Conservation (phyloP, 2,888 invertebrate genomes). For the Philereme transversata region DNA sequence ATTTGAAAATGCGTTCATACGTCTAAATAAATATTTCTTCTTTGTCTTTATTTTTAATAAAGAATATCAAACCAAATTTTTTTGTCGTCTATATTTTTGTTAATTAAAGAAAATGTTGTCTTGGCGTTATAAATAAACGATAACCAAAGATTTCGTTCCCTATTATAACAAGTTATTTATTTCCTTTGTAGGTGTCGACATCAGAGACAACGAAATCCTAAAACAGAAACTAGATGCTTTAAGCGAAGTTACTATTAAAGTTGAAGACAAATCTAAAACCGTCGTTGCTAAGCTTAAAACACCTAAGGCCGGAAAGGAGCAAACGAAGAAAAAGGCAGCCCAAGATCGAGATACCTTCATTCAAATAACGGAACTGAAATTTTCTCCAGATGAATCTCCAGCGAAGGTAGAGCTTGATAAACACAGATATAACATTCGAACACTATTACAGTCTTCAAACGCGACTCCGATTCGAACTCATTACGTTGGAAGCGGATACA, state of each 20-base stretch:
- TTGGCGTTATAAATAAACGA: too few relatives aligned
- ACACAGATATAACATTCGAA: constrained; percentile 43
- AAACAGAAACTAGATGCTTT: constrained; percentile 11
- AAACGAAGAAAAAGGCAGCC: constrained; percentile 29
- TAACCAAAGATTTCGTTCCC: neutral
- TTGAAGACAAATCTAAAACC: constrained; percentile 2
- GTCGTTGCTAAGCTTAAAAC: neutral
- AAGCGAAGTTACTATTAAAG: neutral
- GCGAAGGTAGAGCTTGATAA: constrained; percentile 21
- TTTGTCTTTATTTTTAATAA: too few relatives aligned
- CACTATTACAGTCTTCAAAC: constrained; percentile 45
- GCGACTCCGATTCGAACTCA: constrained; percentile 54
- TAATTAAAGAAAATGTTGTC: too few relatives aligned
- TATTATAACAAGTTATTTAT: neutral
- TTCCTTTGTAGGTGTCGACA: constrained; percentile 27
- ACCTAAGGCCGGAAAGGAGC: neutral
- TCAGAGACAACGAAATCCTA: constrained; percentile 9
- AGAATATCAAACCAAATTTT: too few relatives aligned
- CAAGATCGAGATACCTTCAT: neutral
- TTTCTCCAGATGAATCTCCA: neutral
- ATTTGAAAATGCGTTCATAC: neutral
- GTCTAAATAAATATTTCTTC: too few relatives aligned
- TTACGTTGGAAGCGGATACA: constrained; percentile 48
- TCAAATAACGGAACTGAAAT: neutral
- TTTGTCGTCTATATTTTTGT: too few relatives aligned